Conservation (phyloP, 2,888 invertebrate species). For the Epinotia ramella region DNA sequence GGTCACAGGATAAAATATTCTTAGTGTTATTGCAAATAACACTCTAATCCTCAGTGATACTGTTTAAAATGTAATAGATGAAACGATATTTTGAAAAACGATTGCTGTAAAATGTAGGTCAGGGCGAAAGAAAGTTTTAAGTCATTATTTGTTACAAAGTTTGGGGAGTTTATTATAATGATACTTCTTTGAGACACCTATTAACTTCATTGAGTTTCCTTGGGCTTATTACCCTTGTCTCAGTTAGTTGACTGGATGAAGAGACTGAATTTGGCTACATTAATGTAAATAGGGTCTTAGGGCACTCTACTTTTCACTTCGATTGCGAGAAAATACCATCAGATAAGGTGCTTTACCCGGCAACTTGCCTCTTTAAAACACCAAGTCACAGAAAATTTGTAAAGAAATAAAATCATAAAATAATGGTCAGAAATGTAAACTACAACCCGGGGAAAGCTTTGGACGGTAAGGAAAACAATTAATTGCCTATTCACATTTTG, state of each 20-base stretch:
- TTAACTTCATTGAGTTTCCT: conserved; percentile 14
- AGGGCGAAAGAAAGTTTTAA: conserved; percentile 11
- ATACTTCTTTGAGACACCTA: conserved; percentile 12
- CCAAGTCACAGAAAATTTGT: no score
- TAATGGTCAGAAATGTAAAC: no score
- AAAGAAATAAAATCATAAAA: no score
- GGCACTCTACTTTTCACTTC: no score
- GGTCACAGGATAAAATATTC: neutral
- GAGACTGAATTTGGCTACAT: neutral
- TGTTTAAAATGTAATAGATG: neutral
- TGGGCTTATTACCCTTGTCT: neutral
- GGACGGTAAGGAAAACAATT: no score
- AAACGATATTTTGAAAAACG: neutral
- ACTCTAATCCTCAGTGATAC: neutral
- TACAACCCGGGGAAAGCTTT: no score
- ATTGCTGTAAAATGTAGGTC: neutral
- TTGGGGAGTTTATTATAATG: conserved; percentile 19
- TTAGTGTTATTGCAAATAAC: neutral
- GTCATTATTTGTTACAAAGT: conserved; percentile 31
- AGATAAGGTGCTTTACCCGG: no score
- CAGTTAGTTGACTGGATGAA: neutral
- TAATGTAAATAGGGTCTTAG: neutral
- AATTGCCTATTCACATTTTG: no score
- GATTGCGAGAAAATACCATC: no score
- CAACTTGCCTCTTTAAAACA: no score